Evolutionary conservation across 2,797 vertebrate species (phyloP), one percentile per base, ranked within the genome.

Genomic region (Xiphorhynchus erythropygius): DNA sequence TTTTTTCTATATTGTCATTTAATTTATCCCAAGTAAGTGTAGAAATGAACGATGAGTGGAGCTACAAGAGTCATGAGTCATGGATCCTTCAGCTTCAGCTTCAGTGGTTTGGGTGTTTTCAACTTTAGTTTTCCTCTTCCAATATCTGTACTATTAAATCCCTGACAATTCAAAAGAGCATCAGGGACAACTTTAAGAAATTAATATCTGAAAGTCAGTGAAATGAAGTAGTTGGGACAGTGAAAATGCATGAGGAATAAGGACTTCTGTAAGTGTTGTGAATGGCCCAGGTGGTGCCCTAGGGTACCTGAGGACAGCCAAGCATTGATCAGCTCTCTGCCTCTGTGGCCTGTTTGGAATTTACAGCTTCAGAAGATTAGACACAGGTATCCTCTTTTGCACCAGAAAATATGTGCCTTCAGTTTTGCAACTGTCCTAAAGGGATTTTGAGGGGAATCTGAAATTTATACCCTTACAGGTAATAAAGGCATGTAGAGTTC

Each of bases 251-350:
- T 30, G 21, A 33, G 14, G 23, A 21, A 12, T 53, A 50, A 71
- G 22, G 14, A 69, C 3, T 3, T 39, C 10, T 30, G 7, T 27
- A 65, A 71, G 50, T 79, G 42, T 2, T 69, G 17, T 4, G 1
- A 37, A 17, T 21, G 70, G 41, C 47, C 8, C 0, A 1, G 16
- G 18, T 21, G 19, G 14, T 78, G 28, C 19, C 10, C 27, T 0
- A 1, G 2, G 2, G 30, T 37, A 1, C 0, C 3, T 1, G 14
- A 53, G 30, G 30, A 10, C 32, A 42, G n/a, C 47, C 25, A 33
- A 18, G 17, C 39, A 25, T 44, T 2, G 2, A 9, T 28, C 30
- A 39, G 33, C 22, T 30, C n/a, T 69, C 33, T 70, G 33, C 35
- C 30, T 68, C 22, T 4, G 1, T 56, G 60, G 9, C 27, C n/a